These are phyloP conservation scores for Indicator indicator DNA, from an alignment of 2,113 vertebrate genomes.

Conservation along the genomic window DNA sequence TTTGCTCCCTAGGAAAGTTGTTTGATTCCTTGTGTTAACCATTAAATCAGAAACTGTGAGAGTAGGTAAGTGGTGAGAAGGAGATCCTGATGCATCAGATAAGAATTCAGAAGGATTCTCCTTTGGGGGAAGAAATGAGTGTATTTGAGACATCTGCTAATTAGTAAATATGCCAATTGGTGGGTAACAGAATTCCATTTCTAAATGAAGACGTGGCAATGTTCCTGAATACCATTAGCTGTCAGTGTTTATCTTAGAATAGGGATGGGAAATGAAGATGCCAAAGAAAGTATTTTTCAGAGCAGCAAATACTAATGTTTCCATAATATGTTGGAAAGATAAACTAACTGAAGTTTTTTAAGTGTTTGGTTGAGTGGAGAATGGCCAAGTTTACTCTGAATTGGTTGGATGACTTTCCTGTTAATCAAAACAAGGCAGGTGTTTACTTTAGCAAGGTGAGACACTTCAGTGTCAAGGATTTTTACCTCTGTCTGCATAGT, in stretches of 20 bases:
- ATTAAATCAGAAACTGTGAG: constrained; percentile 43
- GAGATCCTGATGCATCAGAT: background rate
- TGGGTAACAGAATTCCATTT: constrained; percentile 4
- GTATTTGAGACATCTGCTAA: constrained; percentile 13
- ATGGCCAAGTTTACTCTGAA: constrained; percentile 16
- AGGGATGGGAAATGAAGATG: constrained; percentile 45
- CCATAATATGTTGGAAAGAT: constrained; percentile 54
- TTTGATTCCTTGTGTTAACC: constrained; percentile 42
- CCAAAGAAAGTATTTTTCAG: constrained; percentile 62
- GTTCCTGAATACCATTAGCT: constrained; percentile 56
- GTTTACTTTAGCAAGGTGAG: constrained; percentile 40
- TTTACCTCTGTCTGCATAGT: background rate
- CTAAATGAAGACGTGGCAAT: constrained; percentile 25
- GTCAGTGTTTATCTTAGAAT: constrained; percentile 54
- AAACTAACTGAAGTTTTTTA: background rate
- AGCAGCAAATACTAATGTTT: constrained; percentile 41
- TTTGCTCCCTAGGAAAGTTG: background rate
- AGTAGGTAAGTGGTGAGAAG: background rate
- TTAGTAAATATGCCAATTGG: constrained; percentile 1
- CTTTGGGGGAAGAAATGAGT: background rate
- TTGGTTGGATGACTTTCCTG: background rate
- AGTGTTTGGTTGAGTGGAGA: constrained; percentile 36
- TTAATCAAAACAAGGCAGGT: constrained; percentile 35
- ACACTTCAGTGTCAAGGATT: background rate
- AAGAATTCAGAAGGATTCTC: constrained; percentile 6